Conservation (phyloP, 2,888 invertebrate species). For the Orthosia incerta region DNA sequence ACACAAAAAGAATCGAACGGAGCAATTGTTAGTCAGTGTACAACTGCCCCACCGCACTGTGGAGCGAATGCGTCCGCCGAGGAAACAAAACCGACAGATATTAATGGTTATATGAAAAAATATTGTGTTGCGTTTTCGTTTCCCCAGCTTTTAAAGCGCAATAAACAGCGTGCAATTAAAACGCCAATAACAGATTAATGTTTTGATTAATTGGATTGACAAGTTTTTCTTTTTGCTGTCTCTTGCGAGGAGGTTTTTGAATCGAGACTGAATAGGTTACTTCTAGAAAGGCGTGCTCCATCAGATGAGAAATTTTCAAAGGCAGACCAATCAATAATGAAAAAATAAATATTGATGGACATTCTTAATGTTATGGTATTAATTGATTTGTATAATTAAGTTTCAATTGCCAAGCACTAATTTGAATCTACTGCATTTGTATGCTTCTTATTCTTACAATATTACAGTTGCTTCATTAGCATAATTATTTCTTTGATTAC, state of each 20-base stretch:
- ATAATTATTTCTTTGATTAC: conserved; percentile 18
- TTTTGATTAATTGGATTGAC: conserved; percentile 80
- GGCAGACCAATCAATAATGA: too few species aligned
- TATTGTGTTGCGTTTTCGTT: conserved; percentile 92
- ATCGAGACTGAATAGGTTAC: too few species aligned
- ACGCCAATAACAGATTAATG: conserved; percentile 89
- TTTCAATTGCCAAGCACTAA: background rate
- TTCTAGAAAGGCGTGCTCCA: too few species aligned
- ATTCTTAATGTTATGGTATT: background rate
- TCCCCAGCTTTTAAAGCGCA: conserved; percentile 89
- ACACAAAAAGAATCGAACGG: conserved; percentile 60
- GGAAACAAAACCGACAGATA: conserved; percentile 93
- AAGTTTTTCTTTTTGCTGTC: conserved; percentile 19
- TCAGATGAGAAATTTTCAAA: too few species aligned
- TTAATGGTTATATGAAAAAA: conserved; percentile 93
- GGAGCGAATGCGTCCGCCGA: conserved; percentile 82
- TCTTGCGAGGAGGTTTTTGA: background rate
- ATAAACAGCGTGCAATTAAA: conserved; percentile 90
- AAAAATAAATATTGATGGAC: too few species aligned
- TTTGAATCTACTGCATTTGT: background rate
- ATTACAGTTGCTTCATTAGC: conserved; percentile 1
- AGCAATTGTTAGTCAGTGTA: conserved; percentile 65
- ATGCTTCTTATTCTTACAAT: background rate
- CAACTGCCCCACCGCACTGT: conserved; percentile 80
- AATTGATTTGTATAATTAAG: background rate